These are phyloP conservation scores for Pachyrhynchus sulphureomaculatus DNA, from an alignment of 1,140 invertebrate genomes.

Conservation along the genomic window DNA sequence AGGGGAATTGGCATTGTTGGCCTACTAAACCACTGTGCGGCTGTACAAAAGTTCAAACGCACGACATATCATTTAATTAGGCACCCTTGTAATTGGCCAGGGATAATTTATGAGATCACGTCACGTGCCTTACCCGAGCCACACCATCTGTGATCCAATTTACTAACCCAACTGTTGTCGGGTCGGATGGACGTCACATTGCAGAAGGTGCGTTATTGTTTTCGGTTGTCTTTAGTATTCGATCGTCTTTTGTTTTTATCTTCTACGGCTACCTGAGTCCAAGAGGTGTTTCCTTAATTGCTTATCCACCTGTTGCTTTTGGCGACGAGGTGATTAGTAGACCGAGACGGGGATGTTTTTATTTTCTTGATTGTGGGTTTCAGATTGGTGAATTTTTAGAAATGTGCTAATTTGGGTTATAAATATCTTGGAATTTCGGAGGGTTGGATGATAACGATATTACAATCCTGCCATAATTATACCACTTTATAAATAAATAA, in stretches of 20 bases:
- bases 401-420: neutral
- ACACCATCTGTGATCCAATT: constrained; percentile 45
- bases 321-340: neutral
- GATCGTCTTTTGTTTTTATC: constrained; percentile 23
- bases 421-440: no score
- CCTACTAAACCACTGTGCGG: neutral
- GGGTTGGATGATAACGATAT: no score
- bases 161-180: constrained; percentile 38
- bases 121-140: constrained; percentile 44
- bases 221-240: constrained; percentile 32
- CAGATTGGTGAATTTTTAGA: neutral
- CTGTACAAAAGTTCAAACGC: constrained; percentile 14
- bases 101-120: constrained; percentile 42
- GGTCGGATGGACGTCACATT: constrained; percentile 17
- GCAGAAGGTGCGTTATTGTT: constrained; percentile 38
- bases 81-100: constrained; percentile 39
- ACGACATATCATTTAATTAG: constrained; percentile 44
- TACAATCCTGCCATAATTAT: no score
- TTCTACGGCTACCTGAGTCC: constrained; percentile 8
- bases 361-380: neutral
- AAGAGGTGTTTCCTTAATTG: constrained; percentile 27
- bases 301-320: constrained; percentile 16
- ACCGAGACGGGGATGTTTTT: neutral
- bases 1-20: no score
- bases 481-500: no score